These are phyloP conservation scores for Equus przewalskii DNA, from an alignment of 2,113 vertebrate genomes.

Conservation along the genomic window DNA sequence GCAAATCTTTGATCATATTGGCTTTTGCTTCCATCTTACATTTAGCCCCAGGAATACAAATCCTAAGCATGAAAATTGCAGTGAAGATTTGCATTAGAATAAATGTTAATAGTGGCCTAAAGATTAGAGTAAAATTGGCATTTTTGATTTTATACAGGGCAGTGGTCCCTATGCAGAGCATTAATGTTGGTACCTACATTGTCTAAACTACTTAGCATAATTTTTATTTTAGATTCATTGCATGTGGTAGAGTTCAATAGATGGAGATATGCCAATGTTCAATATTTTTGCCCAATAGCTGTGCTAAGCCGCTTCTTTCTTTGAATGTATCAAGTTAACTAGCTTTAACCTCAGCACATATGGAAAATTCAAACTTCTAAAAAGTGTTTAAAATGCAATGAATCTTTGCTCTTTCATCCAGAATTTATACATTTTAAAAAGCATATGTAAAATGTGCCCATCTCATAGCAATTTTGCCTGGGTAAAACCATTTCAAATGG, in stretches of 20 bases:
- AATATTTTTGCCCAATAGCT: constrained; percentile 16
- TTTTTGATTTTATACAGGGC: constrained; percentile 58
- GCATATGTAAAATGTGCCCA: not conserved
- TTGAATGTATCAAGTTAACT: constrained; percentile 67
- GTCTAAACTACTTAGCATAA: constrained; percentile 27
- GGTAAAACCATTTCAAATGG: not conserved
- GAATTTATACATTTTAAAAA: constrained; percentile 70
- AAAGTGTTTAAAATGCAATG: constrained; percentile 72
- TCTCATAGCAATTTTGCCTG: not conserved
- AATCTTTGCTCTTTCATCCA: constrained; percentile 57
- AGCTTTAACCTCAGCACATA: constrained; percentile 60
- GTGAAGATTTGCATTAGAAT: constrained; percentile 28
- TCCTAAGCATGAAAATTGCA: constrained; percentile 26
- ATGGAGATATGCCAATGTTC: constrained; percentile 3
- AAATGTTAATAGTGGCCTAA: constrained; percentile 29
- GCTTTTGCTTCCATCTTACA: not conserved
- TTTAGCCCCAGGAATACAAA: constrained; percentile 53
- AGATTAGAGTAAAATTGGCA: constrained; percentile 39
- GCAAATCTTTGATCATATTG: constrained; percentile 45
- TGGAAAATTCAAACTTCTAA: constrained; percentile 60
- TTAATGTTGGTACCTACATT: not conserved
- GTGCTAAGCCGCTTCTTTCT: constrained; percentile 44
- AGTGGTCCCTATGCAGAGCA: not conserved
- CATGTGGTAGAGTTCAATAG: not conserved
- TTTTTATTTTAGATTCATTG: constrained; percentile 42